These are phyloP conservation scores for Stenopsyche tienmushanensis DNA, from an alignment of 1,140 invertebrate genomes.

Conservation along the genomic window DNA sequence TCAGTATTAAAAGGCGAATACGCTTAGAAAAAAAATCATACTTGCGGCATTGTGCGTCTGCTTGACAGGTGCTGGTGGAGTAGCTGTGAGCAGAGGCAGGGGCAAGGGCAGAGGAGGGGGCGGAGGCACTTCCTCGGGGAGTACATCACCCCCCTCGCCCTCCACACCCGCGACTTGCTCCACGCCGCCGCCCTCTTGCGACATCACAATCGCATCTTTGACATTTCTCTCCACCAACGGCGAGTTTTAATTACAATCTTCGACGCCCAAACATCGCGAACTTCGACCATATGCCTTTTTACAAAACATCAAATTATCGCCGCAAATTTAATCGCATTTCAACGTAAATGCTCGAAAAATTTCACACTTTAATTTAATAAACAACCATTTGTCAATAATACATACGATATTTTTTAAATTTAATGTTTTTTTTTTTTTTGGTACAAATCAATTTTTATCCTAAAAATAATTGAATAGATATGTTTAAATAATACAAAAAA, in stretches of 20 bases:
- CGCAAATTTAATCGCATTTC: no score
- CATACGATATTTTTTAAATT: no score
- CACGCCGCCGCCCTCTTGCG: conserved; percentile 4
- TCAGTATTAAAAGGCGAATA: no score
- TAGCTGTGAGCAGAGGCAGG: not conserved
- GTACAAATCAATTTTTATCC: no score
- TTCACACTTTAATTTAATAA: no score
- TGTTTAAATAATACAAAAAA: not conserved
- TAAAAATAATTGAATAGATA: not conserved
- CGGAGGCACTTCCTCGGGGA: conserved; percentile 41
- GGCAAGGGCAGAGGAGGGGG: conserved; percentile 39
- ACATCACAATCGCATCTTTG: conserved; percentile 22
- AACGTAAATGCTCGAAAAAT: no score
- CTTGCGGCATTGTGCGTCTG: no score
- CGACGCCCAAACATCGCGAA: not conserved
- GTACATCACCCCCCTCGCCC: conserved; percentile 46
- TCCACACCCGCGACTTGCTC: conserved; percentile 5
- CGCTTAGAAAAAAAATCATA: no score
- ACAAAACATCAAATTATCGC: no score
- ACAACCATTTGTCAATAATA: no score
- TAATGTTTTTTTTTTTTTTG: no score
- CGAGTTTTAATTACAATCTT: not conserved
- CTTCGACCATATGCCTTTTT: not conserved
- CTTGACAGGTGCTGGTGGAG: not conserved
- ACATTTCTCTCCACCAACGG: conserved; percentile 6